Evolutionary conservation across 2,113 vertebrate genomes (phyloP).

Genomic region (Propithecus coquereli): DNA sequence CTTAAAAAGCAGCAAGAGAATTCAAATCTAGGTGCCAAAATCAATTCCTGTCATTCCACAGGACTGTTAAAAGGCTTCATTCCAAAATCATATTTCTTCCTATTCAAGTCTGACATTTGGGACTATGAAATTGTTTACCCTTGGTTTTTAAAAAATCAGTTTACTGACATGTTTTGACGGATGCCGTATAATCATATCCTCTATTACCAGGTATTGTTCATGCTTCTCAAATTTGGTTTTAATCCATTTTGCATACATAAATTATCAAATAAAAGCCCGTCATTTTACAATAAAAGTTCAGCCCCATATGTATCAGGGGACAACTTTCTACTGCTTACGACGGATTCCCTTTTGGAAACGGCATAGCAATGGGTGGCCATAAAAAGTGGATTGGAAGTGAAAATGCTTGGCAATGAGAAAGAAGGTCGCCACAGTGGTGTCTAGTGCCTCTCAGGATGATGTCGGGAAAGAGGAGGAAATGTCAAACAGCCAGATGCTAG

Average conservation of each 20-base stretch:
- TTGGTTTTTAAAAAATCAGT: not conserved
- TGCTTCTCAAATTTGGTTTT: slow-evolving; percentile 12
- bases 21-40: not conserved
- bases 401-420: not conserved
- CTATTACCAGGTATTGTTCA: not conserved
- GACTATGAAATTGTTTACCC: not conserved
- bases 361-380: not conserved
- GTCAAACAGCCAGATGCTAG: not conserved
- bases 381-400: not conserved
- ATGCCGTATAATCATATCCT: not conserved
- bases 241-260: not conserved
- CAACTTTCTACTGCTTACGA: not conserved
- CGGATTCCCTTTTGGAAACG: not conserved
- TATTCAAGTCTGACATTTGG: not conserved
- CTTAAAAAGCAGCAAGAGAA: slow-evolving; percentile 41
- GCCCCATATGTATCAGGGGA: not conserved
- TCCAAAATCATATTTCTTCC: slow-evolving; percentile 12
- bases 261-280: not conserved
- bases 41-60: not conserved
- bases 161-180: not conserved
- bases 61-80: not conserved
- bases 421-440: not conserved
- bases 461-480: not conserved
- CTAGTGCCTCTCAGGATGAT: not conserved
- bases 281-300: not conserved